phyloP scores from a whole-genome alignment of 2,888 invertebrate species.

The Ceraclea dissimilis region DNA sequence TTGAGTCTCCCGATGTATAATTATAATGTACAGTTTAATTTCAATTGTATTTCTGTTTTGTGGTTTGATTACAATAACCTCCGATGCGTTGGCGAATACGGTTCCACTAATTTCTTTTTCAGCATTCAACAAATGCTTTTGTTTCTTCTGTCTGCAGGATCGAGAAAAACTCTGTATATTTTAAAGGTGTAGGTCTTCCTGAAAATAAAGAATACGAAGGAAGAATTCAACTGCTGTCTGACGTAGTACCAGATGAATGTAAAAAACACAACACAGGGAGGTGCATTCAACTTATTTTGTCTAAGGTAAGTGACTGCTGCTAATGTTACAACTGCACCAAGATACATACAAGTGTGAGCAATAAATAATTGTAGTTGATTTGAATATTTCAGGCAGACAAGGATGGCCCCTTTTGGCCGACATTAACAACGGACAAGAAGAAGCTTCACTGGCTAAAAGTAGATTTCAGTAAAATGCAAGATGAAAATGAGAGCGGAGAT shows the following conservation, averaged over 20 bases:
- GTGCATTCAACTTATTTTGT: slow-evolving; percentile 66
- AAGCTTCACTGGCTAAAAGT: slow-evolving; percentile 95
- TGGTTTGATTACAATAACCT: too few relatives aligned
- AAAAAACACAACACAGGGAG: slow-evolving; percentile 63
- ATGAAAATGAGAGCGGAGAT: slow-evolving; percentile 89
- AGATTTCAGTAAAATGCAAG: slow-evolving; percentile 97
- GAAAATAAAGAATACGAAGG: slow-evolving; percentile 83
- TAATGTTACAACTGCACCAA: too few relatives aligned
- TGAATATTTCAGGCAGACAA: slow-evolving; percentile 43
- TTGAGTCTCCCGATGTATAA: too few relatives aligned
- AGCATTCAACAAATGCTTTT: not conserved
- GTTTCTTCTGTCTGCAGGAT: slow-evolving; percentile 40
- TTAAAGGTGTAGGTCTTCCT: slow-evolving; percentile 78
- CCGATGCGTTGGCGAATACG: too few relatives aligned
- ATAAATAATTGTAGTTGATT: too few relatives aligned
- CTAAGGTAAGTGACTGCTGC: slow-evolving; percentile 40
- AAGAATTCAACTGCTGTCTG: slow-evolving; percentile 74
- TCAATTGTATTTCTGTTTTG: too few relatives aligned
- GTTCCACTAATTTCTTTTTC: too few relatives aligned
- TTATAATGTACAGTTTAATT: too few relatives aligned
- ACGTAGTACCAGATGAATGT: slow-evolving; percentile 75
- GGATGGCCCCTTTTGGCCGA: slow-evolving; percentile 79
- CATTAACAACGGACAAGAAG: slow-evolving; percentile 76
- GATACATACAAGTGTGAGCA: too few relatives aligned
- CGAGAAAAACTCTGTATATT: slow-evolving; percentile 65